phyloP scores from a whole-genome alignment of 2,888 invertebrate genomes.

The Drosophila limbata region DNA sequence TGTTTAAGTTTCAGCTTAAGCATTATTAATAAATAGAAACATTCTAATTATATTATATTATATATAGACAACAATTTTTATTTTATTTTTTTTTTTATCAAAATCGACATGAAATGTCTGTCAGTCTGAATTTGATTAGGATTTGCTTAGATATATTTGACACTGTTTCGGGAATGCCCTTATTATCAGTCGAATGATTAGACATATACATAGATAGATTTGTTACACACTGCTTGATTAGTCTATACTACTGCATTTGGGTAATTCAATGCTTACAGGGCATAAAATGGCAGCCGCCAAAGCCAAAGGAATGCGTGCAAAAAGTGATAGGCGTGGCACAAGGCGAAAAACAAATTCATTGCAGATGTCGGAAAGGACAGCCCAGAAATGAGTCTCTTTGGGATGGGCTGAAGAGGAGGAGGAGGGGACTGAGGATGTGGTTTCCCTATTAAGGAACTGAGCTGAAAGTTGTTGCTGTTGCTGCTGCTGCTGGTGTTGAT shows the following conservation, averaged over 20 bases:
- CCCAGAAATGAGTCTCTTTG: not conserved
- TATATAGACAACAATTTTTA: too few species aligned
- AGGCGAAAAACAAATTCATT: constrained; percentile 55
- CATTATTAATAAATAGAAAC: too few species aligned
- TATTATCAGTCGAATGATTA: too few species aligned
- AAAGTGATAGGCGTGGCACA: constrained; percentile 40
- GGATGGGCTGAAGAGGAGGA: not conserved
- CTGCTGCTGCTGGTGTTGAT: constrained; percentile 1
- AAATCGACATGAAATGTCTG: too few species aligned
- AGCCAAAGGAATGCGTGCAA: constrained; percentile 30
- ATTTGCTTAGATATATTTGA: too few species aligned
- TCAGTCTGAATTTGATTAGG: too few species aligned
- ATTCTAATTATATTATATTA: too few species aligned
- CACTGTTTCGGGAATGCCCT: too few species aligned
- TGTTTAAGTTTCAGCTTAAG: too few species aligned
- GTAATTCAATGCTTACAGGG: constrained; percentile 11
- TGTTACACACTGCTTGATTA: not conserved
- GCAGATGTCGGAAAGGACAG: constrained; percentile 54
- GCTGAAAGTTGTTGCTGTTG: constrained; percentile 10
- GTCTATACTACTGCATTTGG: not conserved
- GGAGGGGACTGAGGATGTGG: constrained; percentile 3
- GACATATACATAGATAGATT: too few species aligned
- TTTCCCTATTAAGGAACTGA: constrained; percentile 14
- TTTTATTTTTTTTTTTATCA: too few species aligned
- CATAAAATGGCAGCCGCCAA: constrained; percentile 5